phyloP scores from a whole-genome alignment of 2,113 vertebrate genomes.

The Phasianus colchicus region DNA sequence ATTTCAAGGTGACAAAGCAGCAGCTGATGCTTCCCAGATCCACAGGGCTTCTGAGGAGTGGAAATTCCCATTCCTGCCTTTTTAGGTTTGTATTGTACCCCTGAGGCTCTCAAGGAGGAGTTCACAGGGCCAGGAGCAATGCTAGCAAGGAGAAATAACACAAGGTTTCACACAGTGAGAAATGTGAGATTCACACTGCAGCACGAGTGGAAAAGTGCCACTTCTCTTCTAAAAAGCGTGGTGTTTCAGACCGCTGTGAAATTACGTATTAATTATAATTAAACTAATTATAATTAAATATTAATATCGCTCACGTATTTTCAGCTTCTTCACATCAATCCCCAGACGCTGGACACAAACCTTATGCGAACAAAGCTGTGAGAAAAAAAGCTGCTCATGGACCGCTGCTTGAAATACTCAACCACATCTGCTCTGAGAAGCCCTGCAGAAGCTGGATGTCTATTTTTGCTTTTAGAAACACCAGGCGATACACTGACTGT shows the following conservation, averaged over 20 bases:
- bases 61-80: background rate
- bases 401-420: background rate
- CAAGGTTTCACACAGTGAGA: background rate
- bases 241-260: background rate
- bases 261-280: too few relatives aligned
- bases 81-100: background rate
- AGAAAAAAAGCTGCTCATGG: background rate
- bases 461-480: background rate
- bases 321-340: background rate
- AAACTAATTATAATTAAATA: too few relatives aligned
- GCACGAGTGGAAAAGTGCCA: background rate
- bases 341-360: background rate
- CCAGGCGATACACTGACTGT: rapidly evolving
- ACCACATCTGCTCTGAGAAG: background rate
- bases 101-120: rapidly evolving
- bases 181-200: background rate
- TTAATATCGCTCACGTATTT: background rate
- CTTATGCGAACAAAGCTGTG: rapidly evolving
- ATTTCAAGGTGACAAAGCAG: conserved; percentile 51
- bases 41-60: rapidly evolving
- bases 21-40: background rate
- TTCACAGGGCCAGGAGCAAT: background rate
- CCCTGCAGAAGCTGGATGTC: rapidly evolving
- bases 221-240: background rate
- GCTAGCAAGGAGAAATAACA: background rate